Base-by-base conservation (phyloP, 2,797 vertebrate genomes). In the Leuciscus waleckii region DNA sequence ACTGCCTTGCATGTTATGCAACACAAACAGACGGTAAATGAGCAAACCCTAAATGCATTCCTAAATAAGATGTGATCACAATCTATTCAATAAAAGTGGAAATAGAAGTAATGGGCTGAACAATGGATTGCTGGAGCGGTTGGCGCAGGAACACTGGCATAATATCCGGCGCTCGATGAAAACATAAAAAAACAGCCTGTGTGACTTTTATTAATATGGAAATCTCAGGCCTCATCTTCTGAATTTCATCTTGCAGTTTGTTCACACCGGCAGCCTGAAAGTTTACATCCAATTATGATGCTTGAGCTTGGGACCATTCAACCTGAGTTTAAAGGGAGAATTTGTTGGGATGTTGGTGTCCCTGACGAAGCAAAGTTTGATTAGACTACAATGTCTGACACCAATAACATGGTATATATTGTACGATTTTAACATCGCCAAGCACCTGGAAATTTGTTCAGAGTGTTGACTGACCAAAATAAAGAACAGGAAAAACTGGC, bases 111-210 rank as follows among this genome's bases (percentile, higher is more conserved):
- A 91, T 90, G 86, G 86, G 43, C 85, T 70, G 81, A 85, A 87
- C 81, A 86, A 83, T 76, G 83, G 90, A 90, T 85, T 73, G 65
- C 10, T 68, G 51, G 67, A 51, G n/a, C 63, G 49, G 56, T 67
- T 70, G 23, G 91, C 51, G 81, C 88, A 70, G 71, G 73, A 80
- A 86, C 88, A 87, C 86, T 90, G 83, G 92, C 91, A 88, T 93
- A 95, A 95, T 95, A 94, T 95, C 95, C 95, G 92, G 92, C 51
- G 86, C 82, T 85, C 87, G 92, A 94, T 94, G 94, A 95, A 92
- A 89, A 91, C 89, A 54, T 70, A 7, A 87, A 89, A 88, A 63
- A 89, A 70, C 79, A 43, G 82, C 88, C 74, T 37, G 69, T 65
- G 69, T 77, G 88, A 89, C 81, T 86, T 89, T 91, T 91, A 92